Base-by-base conservation (phyloP, 1,140 invertebrate genomes). In the Nomia melanderi region DNA sequence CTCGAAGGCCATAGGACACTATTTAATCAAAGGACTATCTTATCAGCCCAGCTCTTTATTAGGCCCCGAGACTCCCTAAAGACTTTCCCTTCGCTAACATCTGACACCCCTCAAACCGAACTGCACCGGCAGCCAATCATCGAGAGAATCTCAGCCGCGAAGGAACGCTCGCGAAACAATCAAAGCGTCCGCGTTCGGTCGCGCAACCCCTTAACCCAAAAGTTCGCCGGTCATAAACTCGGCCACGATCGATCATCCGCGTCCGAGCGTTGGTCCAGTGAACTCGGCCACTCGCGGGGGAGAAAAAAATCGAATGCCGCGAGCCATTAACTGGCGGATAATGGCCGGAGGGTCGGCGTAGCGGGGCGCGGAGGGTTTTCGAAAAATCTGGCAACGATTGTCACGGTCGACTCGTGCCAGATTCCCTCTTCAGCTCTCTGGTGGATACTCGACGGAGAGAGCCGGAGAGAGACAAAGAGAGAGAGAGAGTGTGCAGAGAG, bases 301-400 rank as follows among this genome's bases (percentile, higher is more conserved):
- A n/a, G n/a, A n/a, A n/a, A 39, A 70, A 70, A 54, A 25, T 54
- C 47, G 74, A 70, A 70, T n/a, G 17, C 44, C 41, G 33, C 23
- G 54, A 17, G 44, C 66, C 44, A 77, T 77, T 77, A 77, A 77
- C 66, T n/a, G 33, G 4, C 56, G 66, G 66, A 71, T 77, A 77
- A 75, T 62, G 65, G 31, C 36, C 44, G n/a, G 47, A 5, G 33
- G 2, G n/a, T 7, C 6, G 47, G 20, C 8, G 47, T 17, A 3
- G 14, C 8, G 54, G 17, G 47, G 17, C 11, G 25, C n/a, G 12
- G 33, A 62, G 57, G 75, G 67, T 71, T 77, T 77, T 71, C 59
- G 66, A 77, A 71, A 77, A 77, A 77, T 77, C 75, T 77, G 67
- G 66, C 75, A 71, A 77, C 75, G 75, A 77, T 71, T 77, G 66